A percentile compares a stretch with the other conserved stretches of the same genome.
phyloP scores from a whole-genome alignment of 2,888 invertebrate genomes.

The Meandrusa payeni region DNA sequence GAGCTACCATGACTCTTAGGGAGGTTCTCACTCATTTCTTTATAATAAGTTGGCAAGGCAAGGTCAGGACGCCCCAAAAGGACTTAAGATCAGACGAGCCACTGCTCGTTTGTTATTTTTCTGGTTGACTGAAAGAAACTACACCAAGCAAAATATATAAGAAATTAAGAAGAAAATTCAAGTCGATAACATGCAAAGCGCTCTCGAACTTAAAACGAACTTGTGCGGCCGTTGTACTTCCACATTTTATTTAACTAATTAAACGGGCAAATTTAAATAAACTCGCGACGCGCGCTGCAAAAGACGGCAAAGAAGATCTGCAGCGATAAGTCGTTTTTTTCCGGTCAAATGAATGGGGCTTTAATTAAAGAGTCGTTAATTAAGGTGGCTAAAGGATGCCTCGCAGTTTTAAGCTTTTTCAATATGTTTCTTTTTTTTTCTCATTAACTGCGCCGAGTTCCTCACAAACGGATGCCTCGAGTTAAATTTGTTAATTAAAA shows the following conservation, averaged over 20 bases:
- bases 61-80: no score
- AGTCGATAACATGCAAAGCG: conserved; percentile 6
- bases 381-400: conserved; percentile 56
- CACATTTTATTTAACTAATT: conserved; percentile 23
- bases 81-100: no score
- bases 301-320: conserved; percentile 25
- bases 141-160: no score
- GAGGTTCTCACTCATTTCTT: no score
- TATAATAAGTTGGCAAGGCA: no score
- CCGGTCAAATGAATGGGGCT: conserved; percentile 69
- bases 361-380: conserved; percentile 74
- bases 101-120: no score
- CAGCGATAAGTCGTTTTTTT: conserved; percentile 39
- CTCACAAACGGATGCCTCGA: conserved; percentile 26
- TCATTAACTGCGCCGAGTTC: conserved; percentile 29
- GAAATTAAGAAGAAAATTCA: background rate
- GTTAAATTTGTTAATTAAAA: conserved; percentile 33
- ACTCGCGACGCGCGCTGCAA: conserved; percentile 22
- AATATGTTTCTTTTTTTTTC: conserved; percentile 31
- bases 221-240: conserved; percentile 8
- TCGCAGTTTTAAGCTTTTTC: conserved; percentile 37
- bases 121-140: no score
- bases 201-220: conserved; percentile 13
- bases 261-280: conserved; percentile 24
- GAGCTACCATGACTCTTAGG: no score